phyloP scores from a whole-genome alignment of 2,797 vertebrate genomes.

The Notolepis coatsorum region DNA sequence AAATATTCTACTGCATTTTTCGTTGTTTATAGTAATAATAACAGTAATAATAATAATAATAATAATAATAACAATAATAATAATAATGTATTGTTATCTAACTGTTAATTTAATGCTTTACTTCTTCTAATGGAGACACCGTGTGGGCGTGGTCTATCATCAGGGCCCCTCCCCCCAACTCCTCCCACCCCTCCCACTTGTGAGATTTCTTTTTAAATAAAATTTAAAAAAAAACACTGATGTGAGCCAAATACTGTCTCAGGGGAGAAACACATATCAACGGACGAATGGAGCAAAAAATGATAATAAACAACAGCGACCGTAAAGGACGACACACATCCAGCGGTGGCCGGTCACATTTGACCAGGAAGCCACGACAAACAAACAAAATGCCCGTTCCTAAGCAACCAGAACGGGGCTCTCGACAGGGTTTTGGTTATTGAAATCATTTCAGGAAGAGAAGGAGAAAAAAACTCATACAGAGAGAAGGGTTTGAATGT shows the following conservation, averaged over 20 bases:
- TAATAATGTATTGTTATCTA: slow-evolving; percentile 48
- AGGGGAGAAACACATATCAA: slow-evolving; percentile 25
- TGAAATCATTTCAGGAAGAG: slow-evolving; percentile 56
- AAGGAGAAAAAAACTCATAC: slow-evolving; percentile 47
- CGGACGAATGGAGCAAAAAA: slow-evolving; percentile 30
- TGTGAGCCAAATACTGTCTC: slow-evolving; percentile 76
- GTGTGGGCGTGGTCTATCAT: slow-evolving; percentile 48
- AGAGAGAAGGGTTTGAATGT: slow-evolving; percentile 22
- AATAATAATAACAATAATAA: slow-evolving; percentile 46
- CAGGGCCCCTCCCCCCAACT: slow-evolving; percentile 51
- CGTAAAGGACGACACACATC: slow-evolving; percentile 25
- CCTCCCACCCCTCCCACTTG: slow-evolving; percentile 60
- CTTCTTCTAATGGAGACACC: slow-evolving; percentile 52
- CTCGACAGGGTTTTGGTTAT: slow-evolving; percentile 55
- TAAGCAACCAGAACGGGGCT: slow-evolving; percentile 35
- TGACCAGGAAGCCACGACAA: slow-evolving; percentile 8
- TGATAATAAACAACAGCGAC: slow-evolving; percentile 3
- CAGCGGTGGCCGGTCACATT: background rate
- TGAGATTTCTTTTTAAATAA: too few species aligned
- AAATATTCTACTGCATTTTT: slow-evolving; percentile 67
- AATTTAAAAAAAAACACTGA: slow-evolving; percentile 70
- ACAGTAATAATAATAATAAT: slow-evolving; percentile 54
- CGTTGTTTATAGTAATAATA: slow-evolving; percentile 56
- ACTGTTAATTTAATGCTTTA: slow-evolving; percentile 47
- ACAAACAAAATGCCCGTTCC: slow-evolving; percentile 3